Evolutionary conservation across 2,888 invertebrate genomes (phyloP).

Genomic region (Heliconius charithonia): DNA sequence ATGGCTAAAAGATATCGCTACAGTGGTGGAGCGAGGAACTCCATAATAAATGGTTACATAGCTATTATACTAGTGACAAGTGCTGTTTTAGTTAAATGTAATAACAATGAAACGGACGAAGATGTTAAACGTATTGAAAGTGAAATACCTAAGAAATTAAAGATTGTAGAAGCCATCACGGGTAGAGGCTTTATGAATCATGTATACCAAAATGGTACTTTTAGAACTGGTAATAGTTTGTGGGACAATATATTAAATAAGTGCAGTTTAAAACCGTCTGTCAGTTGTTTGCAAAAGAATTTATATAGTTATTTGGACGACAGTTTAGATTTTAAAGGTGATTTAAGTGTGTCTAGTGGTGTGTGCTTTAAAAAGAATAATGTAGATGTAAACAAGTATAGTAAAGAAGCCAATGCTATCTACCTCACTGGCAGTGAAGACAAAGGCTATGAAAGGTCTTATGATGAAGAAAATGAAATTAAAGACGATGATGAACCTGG

Average conservation of each 20-base stretch:
- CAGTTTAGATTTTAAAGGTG: conserved; percentile 85
- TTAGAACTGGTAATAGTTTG: conserved; percentile 85
- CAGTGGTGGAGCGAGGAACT: conserved; percentile 36
- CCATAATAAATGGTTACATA: conserved; percentile 53
- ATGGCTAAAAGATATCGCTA: conserved; percentile 58
- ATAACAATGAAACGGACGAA: conserved; percentile 57
- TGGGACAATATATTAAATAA: conserved; percentile 90
- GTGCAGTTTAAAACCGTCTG: conserved; percentile 86
- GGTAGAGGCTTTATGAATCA: conserved; percentile 70
- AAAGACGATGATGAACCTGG: conserved; percentile 71
- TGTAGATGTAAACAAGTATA: conserved; percentile 83
- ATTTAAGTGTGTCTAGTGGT: conserved; percentile 87
- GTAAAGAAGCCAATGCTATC: conserved; percentile 79
- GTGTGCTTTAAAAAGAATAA: conserved; percentile 86
- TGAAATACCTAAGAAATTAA: conserved; percentile 65
- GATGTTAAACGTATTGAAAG: conserved; percentile 53
- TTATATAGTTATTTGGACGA: conserved; percentile 89
- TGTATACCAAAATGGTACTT: conserved; percentile 75
- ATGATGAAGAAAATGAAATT: conserved; percentile 73
- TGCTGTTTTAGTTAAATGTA: conserved; percentile 56
- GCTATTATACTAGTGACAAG: conserved; percentile 61
- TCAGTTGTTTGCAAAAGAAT: conserved; percentile 90
- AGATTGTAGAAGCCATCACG: conserved; percentile 66
- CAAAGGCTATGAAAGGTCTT: conserved; percentile 54
- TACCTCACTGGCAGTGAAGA: conserved; percentile 70